A percentile compares a stretch with the other conserved stretches of the same genome.
These are phyloP conservation scores for Lepidochitona cinerea DNA, from an alignment of 2,888 invertebrate species.

Conservation along the genomic window DNA sequence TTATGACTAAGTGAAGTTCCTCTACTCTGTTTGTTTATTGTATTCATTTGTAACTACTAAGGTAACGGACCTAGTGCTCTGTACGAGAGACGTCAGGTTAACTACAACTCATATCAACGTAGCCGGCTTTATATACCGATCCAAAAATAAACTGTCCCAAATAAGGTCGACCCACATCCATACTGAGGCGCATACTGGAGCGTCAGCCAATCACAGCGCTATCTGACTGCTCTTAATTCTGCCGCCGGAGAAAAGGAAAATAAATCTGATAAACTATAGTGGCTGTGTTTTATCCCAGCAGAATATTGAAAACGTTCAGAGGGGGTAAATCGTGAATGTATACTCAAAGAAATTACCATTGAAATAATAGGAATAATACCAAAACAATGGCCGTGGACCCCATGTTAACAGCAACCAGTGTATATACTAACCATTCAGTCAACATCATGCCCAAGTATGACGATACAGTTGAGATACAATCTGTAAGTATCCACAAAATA, in stretches of 20 bases:
- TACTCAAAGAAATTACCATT: neutral
- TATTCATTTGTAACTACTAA: neutral
- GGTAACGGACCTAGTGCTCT: neutral
- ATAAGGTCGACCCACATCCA: neutral
- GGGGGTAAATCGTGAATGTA: neutral
- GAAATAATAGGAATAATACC: neutral
- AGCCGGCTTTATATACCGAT: neutral
- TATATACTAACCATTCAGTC: neutral
- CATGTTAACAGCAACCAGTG: neutral
- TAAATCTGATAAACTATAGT: neutral
- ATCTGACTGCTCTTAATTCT: too few species aligned
- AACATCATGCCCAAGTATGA: constrained; percentile 8
- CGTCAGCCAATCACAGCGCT: neutral
- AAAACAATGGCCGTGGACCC: neutral
- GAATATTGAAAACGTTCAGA: neutral
- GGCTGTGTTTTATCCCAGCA: neutral
- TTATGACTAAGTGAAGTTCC: neutral
- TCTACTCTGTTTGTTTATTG: constrained; percentile 4
- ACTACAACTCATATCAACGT: neutral
- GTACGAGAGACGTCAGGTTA: neutral
- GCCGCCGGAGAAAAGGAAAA: too few species aligned
- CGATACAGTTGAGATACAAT: constrained; percentile 11
- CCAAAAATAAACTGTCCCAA: constrained; percentile 2
- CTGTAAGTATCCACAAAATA: constrained; percentile 6
- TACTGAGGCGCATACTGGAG: neutral